Percentiles rank a stretch among this genome's conserved stretches.
Evolutionary conservation across 1,140 invertebrate species (phyloP).

Genomic region (Anastatus disparis): DNA sequence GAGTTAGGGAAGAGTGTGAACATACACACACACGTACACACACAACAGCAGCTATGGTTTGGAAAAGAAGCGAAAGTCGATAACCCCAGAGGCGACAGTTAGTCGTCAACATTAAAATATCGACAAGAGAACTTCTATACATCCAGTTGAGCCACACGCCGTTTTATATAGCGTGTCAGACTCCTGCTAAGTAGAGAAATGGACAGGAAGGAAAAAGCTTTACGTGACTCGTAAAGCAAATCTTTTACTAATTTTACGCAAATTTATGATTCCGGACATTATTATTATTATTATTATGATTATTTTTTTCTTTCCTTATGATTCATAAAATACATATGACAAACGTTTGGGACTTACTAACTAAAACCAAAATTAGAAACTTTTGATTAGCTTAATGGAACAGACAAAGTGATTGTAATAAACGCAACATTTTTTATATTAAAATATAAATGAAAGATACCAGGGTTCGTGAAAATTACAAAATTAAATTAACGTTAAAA

Average conservation of each 20-base stretch:
- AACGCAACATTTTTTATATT: too few species aligned
- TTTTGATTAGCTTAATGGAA: not conserved
- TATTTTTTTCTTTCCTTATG: constrained; percentile 7
- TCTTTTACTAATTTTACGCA: too few species aligned
- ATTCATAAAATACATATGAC: not conserved
- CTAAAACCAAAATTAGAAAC: not conserved
- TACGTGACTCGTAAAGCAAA: constrained; percentile 28
- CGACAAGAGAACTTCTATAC: too few species aligned
- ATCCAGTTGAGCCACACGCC: too few species aligned
- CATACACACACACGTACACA: too few species aligned
- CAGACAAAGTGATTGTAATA: not conserved
- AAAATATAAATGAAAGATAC: too few species aligned
- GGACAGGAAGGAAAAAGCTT: not conserved
- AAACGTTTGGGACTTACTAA: not conserved
- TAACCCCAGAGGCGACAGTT: not conserved
- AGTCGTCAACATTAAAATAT: constrained; percentile 2
- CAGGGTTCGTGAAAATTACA: too few species aligned
- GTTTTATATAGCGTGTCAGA: too few species aligned
- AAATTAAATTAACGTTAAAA: too few species aligned
- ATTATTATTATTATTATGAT: too few species aligned
- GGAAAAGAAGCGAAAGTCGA: not conserved
- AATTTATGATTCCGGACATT: constrained; percentile 8
- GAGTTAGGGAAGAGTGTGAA: too few species aligned
- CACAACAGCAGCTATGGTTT: not conserved
- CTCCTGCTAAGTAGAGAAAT: not conserved